Conservation (phyloP, 2,888 invertebrate genomes). For the Dysmachus trigonus region DNA sequence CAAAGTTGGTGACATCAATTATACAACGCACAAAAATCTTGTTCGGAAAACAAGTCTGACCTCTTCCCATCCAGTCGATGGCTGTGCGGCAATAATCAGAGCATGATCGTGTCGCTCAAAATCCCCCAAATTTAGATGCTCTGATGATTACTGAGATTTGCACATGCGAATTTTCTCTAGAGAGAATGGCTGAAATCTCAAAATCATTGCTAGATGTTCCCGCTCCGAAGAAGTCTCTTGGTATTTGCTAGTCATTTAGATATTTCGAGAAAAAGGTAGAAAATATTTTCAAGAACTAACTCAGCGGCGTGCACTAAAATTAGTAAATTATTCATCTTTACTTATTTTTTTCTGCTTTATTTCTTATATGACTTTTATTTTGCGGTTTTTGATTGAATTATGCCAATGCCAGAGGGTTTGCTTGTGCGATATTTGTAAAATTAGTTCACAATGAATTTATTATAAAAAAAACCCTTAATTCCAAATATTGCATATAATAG, state of each 20-base stretch:
- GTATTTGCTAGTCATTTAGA: background rate
- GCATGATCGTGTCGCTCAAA: background rate
- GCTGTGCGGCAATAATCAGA: background rate
- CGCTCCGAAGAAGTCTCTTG: background rate
- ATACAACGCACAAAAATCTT: background rate
- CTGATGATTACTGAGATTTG: background rate
- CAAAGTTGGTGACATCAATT: background rate
- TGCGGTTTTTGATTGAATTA: background rate
- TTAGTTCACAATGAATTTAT: background rate
- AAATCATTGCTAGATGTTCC: background rate
- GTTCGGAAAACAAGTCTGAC: background rate
- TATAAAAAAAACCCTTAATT: no score
- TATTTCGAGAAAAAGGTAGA: constrained; percentile 27
- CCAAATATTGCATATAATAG: no score
- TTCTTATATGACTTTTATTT: background rate
- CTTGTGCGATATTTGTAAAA: background rate
- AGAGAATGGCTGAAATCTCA: background rate
- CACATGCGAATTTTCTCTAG: background rate
- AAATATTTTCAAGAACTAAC: background rate
- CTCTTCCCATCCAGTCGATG: background rate
- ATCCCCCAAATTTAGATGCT: constrained; percentile 9
- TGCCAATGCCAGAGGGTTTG: background rate
- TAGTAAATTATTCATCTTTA: background rate
- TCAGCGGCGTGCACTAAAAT: constrained; percentile 35
- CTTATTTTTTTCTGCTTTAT: background rate